Evolutionary conservation across 2,797 vertebrate genomes (phyloP).

Genomic region (Paramormyrops hopkinsi): DNA sequence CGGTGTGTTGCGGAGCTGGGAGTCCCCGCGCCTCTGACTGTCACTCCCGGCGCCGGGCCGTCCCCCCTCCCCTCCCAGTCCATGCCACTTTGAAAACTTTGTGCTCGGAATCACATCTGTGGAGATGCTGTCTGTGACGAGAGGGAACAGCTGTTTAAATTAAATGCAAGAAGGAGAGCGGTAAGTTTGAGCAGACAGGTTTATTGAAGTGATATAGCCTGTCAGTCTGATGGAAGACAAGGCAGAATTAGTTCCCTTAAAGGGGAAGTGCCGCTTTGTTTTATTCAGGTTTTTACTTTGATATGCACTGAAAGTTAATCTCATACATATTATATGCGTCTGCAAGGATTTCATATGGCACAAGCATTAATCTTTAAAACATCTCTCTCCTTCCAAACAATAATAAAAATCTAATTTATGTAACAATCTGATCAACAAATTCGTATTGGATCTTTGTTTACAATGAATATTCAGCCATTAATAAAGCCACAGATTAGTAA

Average conservation of each 20-base stretch:
- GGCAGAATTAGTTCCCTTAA: slow-evolving; percentile 48
- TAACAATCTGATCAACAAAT: background rate
- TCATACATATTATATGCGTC: slow-evolving; percentile 8
- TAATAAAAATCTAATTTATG: background rate
- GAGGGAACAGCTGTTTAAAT: slow-evolving; percentile 68
- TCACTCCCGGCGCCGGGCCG: background rate
- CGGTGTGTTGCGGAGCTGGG: background rate
- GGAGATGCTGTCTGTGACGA: slow-evolving; percentile 48
- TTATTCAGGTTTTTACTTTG: slow-evolving; percentile 23
- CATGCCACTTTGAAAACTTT: slow-evolving; percentile 10
- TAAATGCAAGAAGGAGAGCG: slow-evolving; percentile 52
- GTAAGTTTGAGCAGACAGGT: slow-evolving; percentile 61
- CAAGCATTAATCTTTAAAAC: background rate
- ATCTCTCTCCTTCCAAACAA: background rate
- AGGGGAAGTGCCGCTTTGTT: slow-evolving; percentile 48
- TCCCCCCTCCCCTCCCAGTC: background rate
- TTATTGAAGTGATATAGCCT: slow-evolving; percentile 64
- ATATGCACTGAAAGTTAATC: background rate
- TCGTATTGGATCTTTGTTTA: background rate
- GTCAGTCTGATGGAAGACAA: slow-evolving; percentile 66
- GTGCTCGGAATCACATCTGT: slow-evolving; percentile 26
- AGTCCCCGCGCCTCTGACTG: no score
- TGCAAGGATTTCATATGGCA: background rate
- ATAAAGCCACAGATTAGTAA: background rate
- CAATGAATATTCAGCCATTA: background rate